Evolutionary conservation across 2,797 vertebrate species (phyloP).

Genomic region (Thaleichthys pacificus): DNA sequence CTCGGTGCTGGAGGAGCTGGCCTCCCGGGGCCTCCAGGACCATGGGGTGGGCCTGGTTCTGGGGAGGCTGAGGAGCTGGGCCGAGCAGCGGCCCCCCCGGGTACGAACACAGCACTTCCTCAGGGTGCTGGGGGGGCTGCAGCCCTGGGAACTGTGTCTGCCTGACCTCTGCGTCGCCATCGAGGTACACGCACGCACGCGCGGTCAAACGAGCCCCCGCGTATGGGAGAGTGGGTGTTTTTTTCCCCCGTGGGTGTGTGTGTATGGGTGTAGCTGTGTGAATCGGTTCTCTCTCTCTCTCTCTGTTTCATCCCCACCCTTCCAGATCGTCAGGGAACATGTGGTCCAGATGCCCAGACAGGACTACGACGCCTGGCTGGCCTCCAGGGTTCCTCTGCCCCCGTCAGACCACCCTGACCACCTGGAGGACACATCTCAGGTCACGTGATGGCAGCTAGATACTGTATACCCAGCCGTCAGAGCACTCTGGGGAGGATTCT

Average conservation of each 20-base stretch:
- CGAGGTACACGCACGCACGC: conserved; percentile 57
- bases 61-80: conserved; percentile 70
- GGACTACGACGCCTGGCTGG: conserved; percentile 73
- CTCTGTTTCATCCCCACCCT: too few relatives aligned
- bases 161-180: conserved; percentile 77
- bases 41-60: conserved; percentile 62
- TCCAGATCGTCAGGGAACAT: conserved; percentile 74
- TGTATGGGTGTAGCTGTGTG: too few relatives aligned
- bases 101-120: conserved; percentile 68
- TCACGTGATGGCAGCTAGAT: too few relatives aligned
- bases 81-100: conserved; percentile 60
- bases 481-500: too few relatives aligned
- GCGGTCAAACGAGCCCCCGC: too few relatives aligned
- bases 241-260: too few relatives aligned
- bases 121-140: conserved; percentile 67
- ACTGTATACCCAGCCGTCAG: too few relatives aligned
- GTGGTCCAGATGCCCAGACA: conserved; percentile 72
- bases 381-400: conserved; percentile 46
- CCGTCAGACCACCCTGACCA: neutral
- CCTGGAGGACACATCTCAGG: neutral
- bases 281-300: too few relatives aligned
- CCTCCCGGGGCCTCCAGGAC: conserved; percentile 62
- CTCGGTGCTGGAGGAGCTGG: conserved; percentile 67
- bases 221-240: too few relatives aligned
- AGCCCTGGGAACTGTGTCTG: conserved; percentile 76